Percentiles rank a stretch among this genome's conserved stretches.
Conservation (phyloP, 2,113 vertebrate genomes). For the Psittacara wagleri region DNA sequence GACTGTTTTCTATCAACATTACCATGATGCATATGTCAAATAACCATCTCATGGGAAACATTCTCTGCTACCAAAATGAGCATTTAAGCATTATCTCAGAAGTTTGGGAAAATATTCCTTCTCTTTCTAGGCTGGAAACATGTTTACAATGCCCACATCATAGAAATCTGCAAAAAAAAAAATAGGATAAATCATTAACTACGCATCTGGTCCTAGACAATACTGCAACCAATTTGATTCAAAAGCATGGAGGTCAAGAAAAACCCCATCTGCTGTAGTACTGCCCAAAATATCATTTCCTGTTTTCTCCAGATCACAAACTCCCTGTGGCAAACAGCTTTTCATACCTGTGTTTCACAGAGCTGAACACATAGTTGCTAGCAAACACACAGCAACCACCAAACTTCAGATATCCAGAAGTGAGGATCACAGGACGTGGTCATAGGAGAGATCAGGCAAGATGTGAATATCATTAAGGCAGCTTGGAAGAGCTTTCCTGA, state of each 20-base stretch:
- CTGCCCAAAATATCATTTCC: not conserved
- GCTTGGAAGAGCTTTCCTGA: not conserved
- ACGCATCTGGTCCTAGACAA: not conserved
- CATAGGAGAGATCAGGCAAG: not conserved
- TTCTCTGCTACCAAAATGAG: not conserved
- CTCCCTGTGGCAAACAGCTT: not conserved
- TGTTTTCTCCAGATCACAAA: not conserved
- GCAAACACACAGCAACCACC: not conserved
- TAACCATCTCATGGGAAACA: not conserved
- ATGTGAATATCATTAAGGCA: not conserved
- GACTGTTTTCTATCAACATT: not conserved
- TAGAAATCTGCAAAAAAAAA: not conserved
- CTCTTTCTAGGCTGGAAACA: not conserved
- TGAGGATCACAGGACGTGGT: not conserved
- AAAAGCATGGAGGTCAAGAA: not conserved
- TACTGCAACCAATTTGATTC: not conserved
- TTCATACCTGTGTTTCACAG: not conserved
- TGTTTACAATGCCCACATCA: not conserved
- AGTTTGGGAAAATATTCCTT: not conserved
- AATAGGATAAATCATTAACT: not conserved
- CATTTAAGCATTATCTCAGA: not conserved
- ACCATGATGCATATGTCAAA: accelerated
- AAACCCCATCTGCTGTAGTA: not conserved
- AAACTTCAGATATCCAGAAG: not conserved
- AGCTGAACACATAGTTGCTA: not conserved